Evolutionary conservation across 2,888 invertebrate species (phyloP).

Genomic region (Macrosiphum euphorbiae): DNA sequence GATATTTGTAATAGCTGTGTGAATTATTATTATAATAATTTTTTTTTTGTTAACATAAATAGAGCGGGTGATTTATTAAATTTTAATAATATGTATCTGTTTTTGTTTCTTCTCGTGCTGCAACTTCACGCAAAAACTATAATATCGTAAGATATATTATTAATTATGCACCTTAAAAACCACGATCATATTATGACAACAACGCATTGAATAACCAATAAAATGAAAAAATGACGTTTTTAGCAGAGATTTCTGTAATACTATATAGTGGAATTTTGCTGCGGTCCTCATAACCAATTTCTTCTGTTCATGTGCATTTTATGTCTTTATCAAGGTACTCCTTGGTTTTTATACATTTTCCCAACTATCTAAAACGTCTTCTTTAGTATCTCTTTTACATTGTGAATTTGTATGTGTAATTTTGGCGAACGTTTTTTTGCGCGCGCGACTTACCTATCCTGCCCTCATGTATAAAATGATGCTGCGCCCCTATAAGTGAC

Average conservation of each 20-base stretch:
- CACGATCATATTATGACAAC: background rate
- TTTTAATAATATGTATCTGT: constrained; percentile 15
- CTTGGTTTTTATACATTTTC: background rate
- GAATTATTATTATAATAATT: constrained; percentile 34
- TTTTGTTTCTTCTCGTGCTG: background rate
- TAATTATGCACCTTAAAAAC: background rate
- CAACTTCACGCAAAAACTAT: background rate
- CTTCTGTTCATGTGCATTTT: background rate
- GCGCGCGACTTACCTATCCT: background rate
- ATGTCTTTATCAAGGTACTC: no score
- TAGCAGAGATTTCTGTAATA: background rate
- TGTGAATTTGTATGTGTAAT: background rate
- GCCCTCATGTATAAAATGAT: background rate
- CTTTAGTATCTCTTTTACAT: background rate
- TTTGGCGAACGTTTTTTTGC: background rate
- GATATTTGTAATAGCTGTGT: constrained; percentile 23
- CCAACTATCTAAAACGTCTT: background rate
- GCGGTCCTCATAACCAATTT: background rate
- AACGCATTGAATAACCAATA: background rate
- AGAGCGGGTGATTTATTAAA: constrained; percentile 52
- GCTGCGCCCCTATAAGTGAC: background rate
- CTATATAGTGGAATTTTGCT: background rate
- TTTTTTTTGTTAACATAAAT: constrained; percentile 47
- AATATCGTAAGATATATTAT: background rate
- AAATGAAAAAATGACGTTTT: background rate